Base-by-base conservation (phyloP, 2,113 vertebrate species). In the Ivindomyrus marchei region DNA sequence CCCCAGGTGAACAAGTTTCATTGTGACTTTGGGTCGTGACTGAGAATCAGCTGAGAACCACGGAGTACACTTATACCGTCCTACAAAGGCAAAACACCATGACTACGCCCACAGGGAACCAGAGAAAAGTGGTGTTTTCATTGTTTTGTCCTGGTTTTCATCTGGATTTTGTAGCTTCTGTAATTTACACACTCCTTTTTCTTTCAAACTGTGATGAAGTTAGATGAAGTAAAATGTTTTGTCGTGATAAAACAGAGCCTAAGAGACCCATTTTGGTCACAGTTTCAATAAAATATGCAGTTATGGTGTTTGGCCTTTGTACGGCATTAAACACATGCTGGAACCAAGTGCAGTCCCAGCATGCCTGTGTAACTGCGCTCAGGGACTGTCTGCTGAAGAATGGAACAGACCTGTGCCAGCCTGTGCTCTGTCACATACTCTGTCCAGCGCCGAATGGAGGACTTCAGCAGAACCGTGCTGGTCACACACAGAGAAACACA, bases 361-460 rank as follows among this genome's bases (percentile, higher is more conserved):
- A 70, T 70, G 36, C 74, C 74, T 19, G 74, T 80, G 74, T 42
- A 36, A 70, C 3, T 19, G 15, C 1, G 1, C 36, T 2, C 36
- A 74, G 66, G 66, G n/a, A 11, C 4, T 3, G 36, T 39, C 13
- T 1, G 70, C 70, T 10, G 4, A 39, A 77, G 27, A 10, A 15
- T 9, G 50, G 85, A 31, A 88, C 87, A 88, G 15, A 96, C 95
- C 95, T 94, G 92, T 89, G 91, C 90, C 89, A 46, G 86, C 90
- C 46, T 94, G 21, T 90, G 92, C 49, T 94, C 91, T 89, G 88
- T 90, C 80, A 94, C 90, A 83, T 66, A 90, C 46, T 92, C 88
- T 85, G 90, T 94, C 96, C 95, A 96, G 58, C 62, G 52, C 46
- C 90, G 80, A 91, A 96, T 92, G 90, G 42, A 92, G 53, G 42